A percentile compares a stretch with the other conserved stretches of the same genome.
These are phyloP conservation scores for Beris chalybata DNA, from an alignment of 2,888 invertebrate genomes.

Conservation along the genomic window DNA sequence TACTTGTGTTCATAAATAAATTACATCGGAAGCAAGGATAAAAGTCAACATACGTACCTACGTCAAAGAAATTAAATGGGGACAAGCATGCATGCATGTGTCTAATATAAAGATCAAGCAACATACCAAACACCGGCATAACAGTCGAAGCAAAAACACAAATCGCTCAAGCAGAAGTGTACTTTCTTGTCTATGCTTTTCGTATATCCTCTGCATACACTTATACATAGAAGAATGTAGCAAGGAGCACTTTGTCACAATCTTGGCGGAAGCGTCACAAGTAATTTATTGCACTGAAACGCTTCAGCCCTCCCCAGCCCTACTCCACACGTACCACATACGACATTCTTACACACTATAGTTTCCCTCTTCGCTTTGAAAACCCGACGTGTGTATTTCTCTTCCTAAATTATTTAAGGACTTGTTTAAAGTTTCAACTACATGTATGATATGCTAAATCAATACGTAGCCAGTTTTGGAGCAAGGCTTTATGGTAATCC, in stretches of 20 bases:
- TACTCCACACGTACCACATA: too few relatives aligned
- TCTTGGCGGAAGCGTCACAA: slow-evolving; percentile 16
- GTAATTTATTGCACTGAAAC: slow-evolving; percentile 10
- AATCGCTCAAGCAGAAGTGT: too few relatives aligned
- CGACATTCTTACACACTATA: not conserved
- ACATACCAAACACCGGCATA: too few relatives aligned
- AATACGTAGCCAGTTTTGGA: not conserved
- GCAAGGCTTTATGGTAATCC: slow-evolving; percentile 4
- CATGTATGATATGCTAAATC: slow-evolving; percentile 2
- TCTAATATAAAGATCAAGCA: too few relatives aligned
- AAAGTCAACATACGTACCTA: too few relatives aligned
- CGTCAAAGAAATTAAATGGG: too few relatives aligned
- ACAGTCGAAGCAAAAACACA: too few relatives aligned
- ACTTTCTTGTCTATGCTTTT: too few relatives aligned
- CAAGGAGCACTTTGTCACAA: slow-evolving; percentile 12
- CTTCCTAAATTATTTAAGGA: slow-evolving; percentile 14
- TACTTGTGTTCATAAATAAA: too few relatives aligned
- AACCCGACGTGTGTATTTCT: not conserved
- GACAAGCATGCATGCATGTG: too few relatives aligned
- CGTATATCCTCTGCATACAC: too few relatives aligned
- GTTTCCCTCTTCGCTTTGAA: slow-evolving; percentile 9
- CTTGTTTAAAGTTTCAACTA: slow-evolving; percentile 15
- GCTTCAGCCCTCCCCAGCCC: not conserved
- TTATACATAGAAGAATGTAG: not conserved
- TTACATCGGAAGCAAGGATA: too few relatives aligned